These are phyloP conservation scores for Leptinotarsa lineolata DNA, from an alignment of 1,140 invertebrate genomes.

Conservation along the genomic window DNA sequence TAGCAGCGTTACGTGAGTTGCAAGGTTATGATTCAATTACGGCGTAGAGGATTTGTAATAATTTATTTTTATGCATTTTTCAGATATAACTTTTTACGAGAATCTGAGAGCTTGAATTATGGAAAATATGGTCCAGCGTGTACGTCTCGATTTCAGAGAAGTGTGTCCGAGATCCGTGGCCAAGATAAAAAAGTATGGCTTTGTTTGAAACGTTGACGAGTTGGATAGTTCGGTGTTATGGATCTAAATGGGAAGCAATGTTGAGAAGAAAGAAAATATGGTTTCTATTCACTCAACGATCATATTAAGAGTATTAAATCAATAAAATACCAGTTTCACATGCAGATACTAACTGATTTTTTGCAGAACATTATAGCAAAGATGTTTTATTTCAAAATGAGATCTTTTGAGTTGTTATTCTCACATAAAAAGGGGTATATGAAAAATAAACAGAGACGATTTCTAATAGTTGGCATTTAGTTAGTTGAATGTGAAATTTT, in stretches of 20 bases:
- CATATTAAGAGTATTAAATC: neutral
- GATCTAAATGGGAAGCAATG: neutral
- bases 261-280: too few species aligned
- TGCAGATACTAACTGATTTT: too few species aligned
- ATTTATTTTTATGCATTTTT: slow-evolving; percentile 29
- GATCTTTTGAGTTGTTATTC: neutral
- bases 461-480: neutral
- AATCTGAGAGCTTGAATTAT: slow-evolving; percentile 19
- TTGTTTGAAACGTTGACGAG: neutral
- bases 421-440: neutral
- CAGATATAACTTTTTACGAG: slow-evolving; percentile 24
- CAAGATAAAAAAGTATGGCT: slow-evolving; percentile 20
- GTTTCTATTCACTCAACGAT: too few species aligned
- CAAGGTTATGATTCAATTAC: slow-evolving; percentile 40
- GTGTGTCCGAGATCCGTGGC: slow-evolving; percentile 35
- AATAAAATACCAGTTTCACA: neutral
- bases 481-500: too few species aligned
- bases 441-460: neutral
- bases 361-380: too few species aligned
- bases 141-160: slow-evolving; percentile 20
- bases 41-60: slow-evolving; percentile 18
- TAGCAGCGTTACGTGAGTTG: slow-evolving; percentile 37
- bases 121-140: slow-evolving; percentile 13
- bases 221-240: too few species aligned
- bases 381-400: too few species aligned